Percentiles rank a stretch among this genome's conserved stretches.
Evolutionary conservation across 1,140 invertebrate genomes (phyloP).

Genomic region (Phenacoccus solenopsis): DNA sequence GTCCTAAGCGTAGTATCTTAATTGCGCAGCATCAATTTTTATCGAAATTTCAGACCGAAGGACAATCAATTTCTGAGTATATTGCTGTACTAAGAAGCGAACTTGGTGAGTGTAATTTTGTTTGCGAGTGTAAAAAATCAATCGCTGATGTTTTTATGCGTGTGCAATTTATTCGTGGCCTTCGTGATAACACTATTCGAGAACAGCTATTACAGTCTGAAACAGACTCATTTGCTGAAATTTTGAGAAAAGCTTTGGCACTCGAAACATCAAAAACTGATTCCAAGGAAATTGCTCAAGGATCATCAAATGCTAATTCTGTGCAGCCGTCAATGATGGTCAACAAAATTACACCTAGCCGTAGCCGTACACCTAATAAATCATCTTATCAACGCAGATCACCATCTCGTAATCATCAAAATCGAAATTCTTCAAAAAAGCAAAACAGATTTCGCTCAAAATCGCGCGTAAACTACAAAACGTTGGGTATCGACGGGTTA

Average conservation of each 20-base stretch:
- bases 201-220: slow-evolving; percentile 25
- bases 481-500: slow-evolving; percentile 7
- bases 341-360: background rate
- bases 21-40: slow-evolving; percentile 28
- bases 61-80: slow-evolving; percentile 26
- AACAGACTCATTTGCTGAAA: background rate
- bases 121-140: slow-evolving; percentile 22
- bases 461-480: background rate
- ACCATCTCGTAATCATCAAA: background rate
- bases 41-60: slow-evolving; percentile 26
- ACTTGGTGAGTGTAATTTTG: slow-evolving; percentile 23
- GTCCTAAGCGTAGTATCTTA: slow-evolving; percentile 25
- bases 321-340: background rate
- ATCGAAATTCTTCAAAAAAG: background rate
- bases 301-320: background rate
- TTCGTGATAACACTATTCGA: slow-evolving; percentile 25
- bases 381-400: too few species aligned
- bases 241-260: background rate
- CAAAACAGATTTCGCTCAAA: too few species aligned
- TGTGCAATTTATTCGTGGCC: slow-evolving; percentile 29
- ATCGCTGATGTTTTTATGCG: slow-evolving; percentile 27
- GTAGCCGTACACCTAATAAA: background rate
- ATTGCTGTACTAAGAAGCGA: slow-evolving; percentile 22
- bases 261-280: background rate
- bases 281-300: slow-evolving; percentile 5